Evolutionary conservation across 2,797 vertebrate species (phyloP).

Genomic region (Pseudochromis fuscus): DNA sequence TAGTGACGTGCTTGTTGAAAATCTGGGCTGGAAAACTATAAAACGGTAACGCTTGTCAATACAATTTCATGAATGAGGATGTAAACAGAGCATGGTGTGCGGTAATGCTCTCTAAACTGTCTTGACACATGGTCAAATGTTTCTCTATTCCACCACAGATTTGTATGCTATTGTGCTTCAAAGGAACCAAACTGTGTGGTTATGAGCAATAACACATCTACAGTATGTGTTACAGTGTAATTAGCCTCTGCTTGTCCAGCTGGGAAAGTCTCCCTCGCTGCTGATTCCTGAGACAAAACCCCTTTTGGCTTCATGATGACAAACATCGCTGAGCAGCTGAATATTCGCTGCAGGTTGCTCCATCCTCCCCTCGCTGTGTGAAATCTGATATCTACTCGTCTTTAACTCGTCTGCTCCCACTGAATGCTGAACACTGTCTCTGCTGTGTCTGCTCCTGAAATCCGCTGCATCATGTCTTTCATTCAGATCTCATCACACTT

Average conservation of each 20-base stretch:
- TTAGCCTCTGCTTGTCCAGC: too few species aligned
- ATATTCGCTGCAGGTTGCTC: not conserved
- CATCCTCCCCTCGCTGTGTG: not conserved
- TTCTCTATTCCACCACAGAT: not conserved
- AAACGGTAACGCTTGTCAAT: not conserved
- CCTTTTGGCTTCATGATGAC: not conserved
- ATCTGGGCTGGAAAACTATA: not conserved
- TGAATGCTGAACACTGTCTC: not conserved
- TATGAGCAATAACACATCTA: too few species aligned
- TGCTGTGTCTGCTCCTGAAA: slow-evolving; percentile 15
- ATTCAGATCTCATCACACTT: not conserved
- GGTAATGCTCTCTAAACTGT: not conserved
- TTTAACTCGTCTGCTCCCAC: not conserved
- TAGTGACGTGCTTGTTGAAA: not conserved
- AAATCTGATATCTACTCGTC: slow-evolving; percentile 18
- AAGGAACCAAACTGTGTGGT: too few species aligned
- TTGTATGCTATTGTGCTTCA: too few species aligned
- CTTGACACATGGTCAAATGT: not conserved
- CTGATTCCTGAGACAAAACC: not conserved
- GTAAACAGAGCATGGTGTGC: too few species aligned
- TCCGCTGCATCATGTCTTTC: slow-evolving; percentile 43
- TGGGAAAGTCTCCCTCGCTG: too few species aligned
- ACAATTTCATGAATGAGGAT: not conserved
- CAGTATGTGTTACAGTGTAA: too few species aligned
- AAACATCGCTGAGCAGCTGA: not conserved